A percentile compares a stretch with the other conserved stretches of the same genome.
Evolutionary conservation across 2,888 invertebrate genomes (phyloP).

Genomic region (Plebejus melissa): DNA sequence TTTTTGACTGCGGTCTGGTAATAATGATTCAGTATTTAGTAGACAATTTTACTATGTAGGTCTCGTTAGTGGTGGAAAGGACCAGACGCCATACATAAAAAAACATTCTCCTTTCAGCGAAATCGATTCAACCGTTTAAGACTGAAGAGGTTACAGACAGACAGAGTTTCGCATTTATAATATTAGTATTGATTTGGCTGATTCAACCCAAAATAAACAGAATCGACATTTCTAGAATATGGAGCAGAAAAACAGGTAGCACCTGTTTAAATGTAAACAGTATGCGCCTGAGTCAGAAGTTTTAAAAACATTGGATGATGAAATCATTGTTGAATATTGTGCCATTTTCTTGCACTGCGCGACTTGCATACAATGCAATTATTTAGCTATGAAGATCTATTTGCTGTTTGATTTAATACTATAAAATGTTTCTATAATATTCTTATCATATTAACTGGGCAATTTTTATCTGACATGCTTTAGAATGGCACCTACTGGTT

Average conservation of each 20-base stretch:
- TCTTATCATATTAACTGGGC: not conserved
- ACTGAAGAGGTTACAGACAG: too few species aligned
- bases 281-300: conserved; percentile 11
- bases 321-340: conserved; percentile 31
- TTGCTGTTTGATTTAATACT: not conserved
- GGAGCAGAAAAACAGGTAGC: conserved; percentile 31
- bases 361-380: not conserved
- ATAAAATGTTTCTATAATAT: not conserved
- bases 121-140: too few species aligned
- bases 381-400: not conserved
- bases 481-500: too few species aligned
- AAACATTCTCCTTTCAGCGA: too few species aligned
- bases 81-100: too few species aligned
- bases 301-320: conserved; percentile 31
- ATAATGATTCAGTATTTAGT: too few species aligned
- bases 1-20: too few species aligned
- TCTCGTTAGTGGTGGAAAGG: too few species aligned
- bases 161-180: too few species aligned
- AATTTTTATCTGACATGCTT: too few species aligned
- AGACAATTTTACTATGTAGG: too few species aligned
- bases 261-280: conserved; percentile 32
- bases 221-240: conserved; percentile 27
- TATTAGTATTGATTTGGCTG: not conserved
- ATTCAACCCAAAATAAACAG: not conserved
- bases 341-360: conserved; percentile 6